A percentile compares a stretch with the other conserved stretches of the same genome.
These are phyloP conservation scores for Aplodontia rufa DNA, from an alignment of 2,113 vertebrate species.

Conservation along the genomic window DNA sequence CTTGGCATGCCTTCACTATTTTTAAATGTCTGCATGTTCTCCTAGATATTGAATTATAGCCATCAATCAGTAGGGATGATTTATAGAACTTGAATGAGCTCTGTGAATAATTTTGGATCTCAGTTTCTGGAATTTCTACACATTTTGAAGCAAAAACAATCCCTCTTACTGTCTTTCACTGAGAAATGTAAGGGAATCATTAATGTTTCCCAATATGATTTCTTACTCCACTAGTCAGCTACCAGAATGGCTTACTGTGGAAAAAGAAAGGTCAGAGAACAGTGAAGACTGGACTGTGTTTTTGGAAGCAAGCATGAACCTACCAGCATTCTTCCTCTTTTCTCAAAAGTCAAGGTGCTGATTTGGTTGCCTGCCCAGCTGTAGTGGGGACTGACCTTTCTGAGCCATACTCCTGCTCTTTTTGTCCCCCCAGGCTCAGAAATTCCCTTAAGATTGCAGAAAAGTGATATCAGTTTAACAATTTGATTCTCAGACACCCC, in stretches of 20 bases:
- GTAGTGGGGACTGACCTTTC: not conserved
- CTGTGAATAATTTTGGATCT: constrained; percentile 12
- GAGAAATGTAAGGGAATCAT: not conserved
- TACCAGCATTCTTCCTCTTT: not conserved
- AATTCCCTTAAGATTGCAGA: not conserved
- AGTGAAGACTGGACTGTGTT: not conserved
- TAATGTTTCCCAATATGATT: not conserved
- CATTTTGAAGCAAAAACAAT: constrained; percentile 39
- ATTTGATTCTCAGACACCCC: not conserved
- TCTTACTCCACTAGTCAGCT: not conserved
- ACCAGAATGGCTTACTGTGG: not conserved
- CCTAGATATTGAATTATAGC: not conserved
- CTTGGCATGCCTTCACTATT: not conserved
- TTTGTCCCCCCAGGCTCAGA: not conserved
- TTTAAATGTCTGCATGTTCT: constrained; percentile 12
- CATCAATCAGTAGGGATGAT: not conserved
- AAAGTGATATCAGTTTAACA: not conserved
- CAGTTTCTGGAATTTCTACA: constrained; percentile 42
- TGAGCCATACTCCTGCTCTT: not conserved
- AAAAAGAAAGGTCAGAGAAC: not conserved
- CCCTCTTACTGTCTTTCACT: not conserved
- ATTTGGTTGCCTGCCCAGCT: not conserved
- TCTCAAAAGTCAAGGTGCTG: not conserved
- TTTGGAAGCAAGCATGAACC: not conserved
- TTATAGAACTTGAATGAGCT: constrained; percentile 41